Conservation (phyloP, 2,113 vertebrate genomes). For the Rhagologus leucostigma region DNA sequence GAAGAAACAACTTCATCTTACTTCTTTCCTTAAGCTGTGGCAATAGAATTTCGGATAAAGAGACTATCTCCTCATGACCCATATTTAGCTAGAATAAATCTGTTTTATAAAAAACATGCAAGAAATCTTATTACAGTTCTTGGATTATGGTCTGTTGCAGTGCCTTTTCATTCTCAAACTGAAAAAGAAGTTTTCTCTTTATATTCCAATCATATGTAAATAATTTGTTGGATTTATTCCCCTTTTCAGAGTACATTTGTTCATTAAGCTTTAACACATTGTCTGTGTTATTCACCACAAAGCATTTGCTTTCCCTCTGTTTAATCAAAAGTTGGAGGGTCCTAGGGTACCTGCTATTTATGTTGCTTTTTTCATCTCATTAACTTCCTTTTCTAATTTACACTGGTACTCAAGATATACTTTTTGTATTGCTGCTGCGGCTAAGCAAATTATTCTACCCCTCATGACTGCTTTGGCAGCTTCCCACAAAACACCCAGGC, state of each 20-base stretch:
- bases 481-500: conserved; percentile 65
- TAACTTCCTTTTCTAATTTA: conserved; percentile 70
- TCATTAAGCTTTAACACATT: conserved; percentile 57
- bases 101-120: not conserved
- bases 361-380: conserved; percentile 68
- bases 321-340: conserved; percentile 64
- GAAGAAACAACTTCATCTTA: conserved; percentile 17
- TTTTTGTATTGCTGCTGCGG: conserved; percentile 53
- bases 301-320: conserved; percentile 36
- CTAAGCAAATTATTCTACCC: conserved; percentile 63
- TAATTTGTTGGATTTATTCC: conserved; percentile 51
- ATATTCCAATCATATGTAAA: conserved; percentile 21
- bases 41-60: conserved; percentile 3
- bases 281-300: conserved; percentile 49
- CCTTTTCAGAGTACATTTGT: conserved; percentile 48
- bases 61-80: conserved; percentile 27
- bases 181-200: not conserved
- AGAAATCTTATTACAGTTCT: conserved; percentile 18
- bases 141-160: not conserved
- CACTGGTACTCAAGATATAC: conserved; percentile 54
- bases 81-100: conserved; percentile 48
- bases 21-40: conserved; percentile 6
- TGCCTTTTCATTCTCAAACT: not conserved
- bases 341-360: conserved; percentile 59
- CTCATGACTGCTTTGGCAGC: conserved; percentile 65